Conservation (phyloP, 2,888 invertebrate genomes). For the Apamea anceps region DNA sequence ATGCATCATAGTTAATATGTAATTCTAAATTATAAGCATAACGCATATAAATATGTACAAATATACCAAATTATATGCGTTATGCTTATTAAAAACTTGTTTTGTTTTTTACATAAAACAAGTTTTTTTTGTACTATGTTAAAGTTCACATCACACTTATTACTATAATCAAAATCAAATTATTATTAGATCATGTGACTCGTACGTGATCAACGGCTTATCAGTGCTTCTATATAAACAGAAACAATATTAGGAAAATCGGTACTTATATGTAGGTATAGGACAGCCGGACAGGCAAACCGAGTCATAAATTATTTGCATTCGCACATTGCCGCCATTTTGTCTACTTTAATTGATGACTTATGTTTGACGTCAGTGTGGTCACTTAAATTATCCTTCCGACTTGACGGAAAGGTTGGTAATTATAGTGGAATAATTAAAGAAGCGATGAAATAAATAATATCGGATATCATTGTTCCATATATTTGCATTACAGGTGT, state of each 20-base stretch:
- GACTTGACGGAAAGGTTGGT: conserved; percentile 1
- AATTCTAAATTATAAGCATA: not conserved
- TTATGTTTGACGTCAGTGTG: conserved; percentile 33
- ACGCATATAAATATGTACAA: not conserved
- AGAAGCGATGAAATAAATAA: not conserved
- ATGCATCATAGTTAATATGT: not conserved
- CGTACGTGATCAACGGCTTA: conserved; percentile 26
- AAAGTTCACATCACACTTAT: conserved; percentile 10
- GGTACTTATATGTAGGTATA: conserved; percentile 2
- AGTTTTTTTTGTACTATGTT: conserved; percentile 1
- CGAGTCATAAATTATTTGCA: conserved; percentile 14
- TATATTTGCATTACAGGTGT: not conserved
- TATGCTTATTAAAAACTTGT: too few relatives aligned
- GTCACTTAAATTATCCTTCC: conserved; percentile 14
- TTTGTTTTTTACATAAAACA: conserved; percentile 1
- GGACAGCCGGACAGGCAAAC: not conserved
- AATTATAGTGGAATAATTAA: not conserved
- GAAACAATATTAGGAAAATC: conserved; percentile 24
- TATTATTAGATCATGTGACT: too few relatives aligned
- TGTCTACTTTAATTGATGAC: conserved; percentile 37
- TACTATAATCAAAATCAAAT: too few relatives aligned
- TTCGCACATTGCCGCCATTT: conserved; percentile 54
- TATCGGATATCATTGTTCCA: not conserved
- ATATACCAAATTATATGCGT: too few relatives aligned
- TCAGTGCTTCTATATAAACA: conserved; percentile 14